These are phyloP conservation scores for Rhombomys opimus DNA, from an alignment of 2,113 vertebrate species.

Conservation along the genomic window DNA sequence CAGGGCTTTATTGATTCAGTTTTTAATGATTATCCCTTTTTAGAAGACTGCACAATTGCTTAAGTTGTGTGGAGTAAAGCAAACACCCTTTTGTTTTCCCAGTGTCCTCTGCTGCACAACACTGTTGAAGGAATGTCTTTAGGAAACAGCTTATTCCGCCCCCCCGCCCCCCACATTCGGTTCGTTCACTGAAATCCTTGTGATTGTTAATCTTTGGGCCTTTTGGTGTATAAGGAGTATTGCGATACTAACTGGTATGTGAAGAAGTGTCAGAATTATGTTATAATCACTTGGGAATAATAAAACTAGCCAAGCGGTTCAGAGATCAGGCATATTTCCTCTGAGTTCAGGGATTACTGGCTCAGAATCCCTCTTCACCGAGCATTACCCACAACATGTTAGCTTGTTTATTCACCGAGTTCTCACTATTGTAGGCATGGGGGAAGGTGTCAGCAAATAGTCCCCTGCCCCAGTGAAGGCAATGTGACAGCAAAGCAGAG, in stretches of 20 bases:
- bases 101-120: background rate
- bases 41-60: slow-evolving; percentile 37
- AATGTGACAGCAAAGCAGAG: background rate
- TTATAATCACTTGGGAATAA: slow-evolving; percentile 13
- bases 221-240: slow-evolving; percentile 41
- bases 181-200: slow-evolving; percentile 23
- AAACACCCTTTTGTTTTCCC: background rate
- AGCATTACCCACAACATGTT: background rate
- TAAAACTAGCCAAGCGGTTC: background rate
- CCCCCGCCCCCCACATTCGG: no score
- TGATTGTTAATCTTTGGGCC: background rate
- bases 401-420: background rate
- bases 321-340: background rate
- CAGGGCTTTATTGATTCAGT: slow-evolving; percentile 27
- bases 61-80: slow-evolving; percentile 44
- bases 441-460: background rate
- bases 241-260: background rate
- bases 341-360: background rate
- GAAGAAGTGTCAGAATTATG: background rate
- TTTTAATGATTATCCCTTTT: slow-evolving; percentile 2
- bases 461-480: no score
- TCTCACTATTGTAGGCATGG: background rate
- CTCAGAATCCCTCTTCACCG: slow-evolving; percentile 9
- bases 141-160: slow-evolving; percentile 3
- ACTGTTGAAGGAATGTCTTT: background rate